A percentile compares a stretch with the other conserved stretches of the same genome.
Conservation (phyloP, 2,113 vertebrate species). For the Plecturocebus donacophilus region DNA sequence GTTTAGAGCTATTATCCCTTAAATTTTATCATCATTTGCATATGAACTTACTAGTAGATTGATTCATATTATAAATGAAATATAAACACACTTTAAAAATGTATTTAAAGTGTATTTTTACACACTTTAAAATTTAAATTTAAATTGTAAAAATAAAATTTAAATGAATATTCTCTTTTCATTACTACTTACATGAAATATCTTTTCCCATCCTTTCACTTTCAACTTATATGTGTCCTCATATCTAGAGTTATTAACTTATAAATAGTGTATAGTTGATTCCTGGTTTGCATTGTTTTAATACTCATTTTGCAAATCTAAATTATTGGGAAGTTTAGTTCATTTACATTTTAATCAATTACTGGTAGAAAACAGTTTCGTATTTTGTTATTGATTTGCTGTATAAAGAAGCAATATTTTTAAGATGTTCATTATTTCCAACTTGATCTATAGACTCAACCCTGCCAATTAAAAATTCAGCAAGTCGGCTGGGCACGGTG, state of each 20-base stretch:
- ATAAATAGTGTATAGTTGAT: background rate
- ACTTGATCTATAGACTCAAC: background rate
- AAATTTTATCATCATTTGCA: background rate
- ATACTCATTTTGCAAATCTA: background rate
- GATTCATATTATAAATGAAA: too few relatives aligned
- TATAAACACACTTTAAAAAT: too few relatives aligned
- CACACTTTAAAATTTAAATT: too few relatives aligned
- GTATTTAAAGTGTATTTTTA: too few relatives aligned
- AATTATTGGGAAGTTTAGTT: background rate
- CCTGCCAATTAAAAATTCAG: background rate
- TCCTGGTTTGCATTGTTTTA: background rate
- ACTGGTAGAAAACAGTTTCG: background rate
- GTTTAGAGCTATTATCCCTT: background rate
- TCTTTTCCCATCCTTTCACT: background rate
- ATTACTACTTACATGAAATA: background rate
- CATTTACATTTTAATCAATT: background rate
- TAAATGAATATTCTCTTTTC: background rate
- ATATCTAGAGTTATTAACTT: background rate
- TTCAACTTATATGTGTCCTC: background rate
- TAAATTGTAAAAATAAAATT: too few relatives aligned
- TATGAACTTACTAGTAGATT: background rate
- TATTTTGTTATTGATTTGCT: background rate
- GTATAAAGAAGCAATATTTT: background rate
- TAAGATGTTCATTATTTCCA: background rate
- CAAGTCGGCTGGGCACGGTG: background rate